Base-by-base conservation (phyloP, 2,888 invertebrate genomes). In the Trachelus iudaicus region DNA sequence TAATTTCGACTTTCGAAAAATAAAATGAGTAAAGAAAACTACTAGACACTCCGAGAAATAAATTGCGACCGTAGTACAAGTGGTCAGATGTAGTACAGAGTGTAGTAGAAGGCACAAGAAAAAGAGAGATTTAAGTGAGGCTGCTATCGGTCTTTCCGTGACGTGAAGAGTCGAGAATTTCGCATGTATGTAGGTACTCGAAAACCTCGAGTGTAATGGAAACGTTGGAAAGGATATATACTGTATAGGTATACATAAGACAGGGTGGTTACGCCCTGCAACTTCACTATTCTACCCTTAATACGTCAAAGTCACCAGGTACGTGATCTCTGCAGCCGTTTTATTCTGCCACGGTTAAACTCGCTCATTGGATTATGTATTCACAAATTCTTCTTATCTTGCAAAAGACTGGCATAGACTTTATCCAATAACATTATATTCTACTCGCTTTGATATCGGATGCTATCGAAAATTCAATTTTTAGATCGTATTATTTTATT, bases 361-460 rank as follows among this genome's bases (percentile, higher is more conserved):
- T 74, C 71, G 2, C 68, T 35, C 34, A 73, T 76, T 56, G 78
- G n/a, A 76, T 78, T 73, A n/a, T 76, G 68, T 73, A 76, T 73
- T 73, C 78, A 34, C 34, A 73, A 78, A 76, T 78, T 69, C 78
- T n/a, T 69, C 78, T 76, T 75, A 78, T 76, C 73, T 76, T 76
- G 71, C 34, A 69, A 76, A 76, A 76, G 35, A 78, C 73, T 78
- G 68, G 76, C 69, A 76, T 73, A 40, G 35, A 69, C 37, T 76
- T 34, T 73, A 68, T 33, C 37, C 23, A 37, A 71, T 37, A 75
- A 71, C 56, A 75, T 34, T 71, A 37, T n/a, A 69, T 73, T 76
- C 13, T 13, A 15, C 6, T 31, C 31, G 31, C 15, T 15, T 33
- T 23, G 31, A 31, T 71, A 31, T 31, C 31, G 31, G 56, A 35